phyloP scores from a whole-genome alignment of 2,888 invertebrate genomes.

The Scaeva pyrastri region DNA sequence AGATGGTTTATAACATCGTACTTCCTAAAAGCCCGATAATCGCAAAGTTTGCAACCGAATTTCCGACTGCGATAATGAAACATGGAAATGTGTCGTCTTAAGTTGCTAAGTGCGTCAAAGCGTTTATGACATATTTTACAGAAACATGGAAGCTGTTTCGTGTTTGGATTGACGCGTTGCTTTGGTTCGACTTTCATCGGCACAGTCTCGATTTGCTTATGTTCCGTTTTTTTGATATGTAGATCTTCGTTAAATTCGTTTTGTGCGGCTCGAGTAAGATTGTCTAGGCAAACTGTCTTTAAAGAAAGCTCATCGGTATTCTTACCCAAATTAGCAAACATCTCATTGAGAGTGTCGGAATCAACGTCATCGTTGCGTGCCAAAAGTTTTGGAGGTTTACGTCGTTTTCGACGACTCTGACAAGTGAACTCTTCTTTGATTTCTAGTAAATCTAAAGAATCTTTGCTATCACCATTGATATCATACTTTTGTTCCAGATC shows the following conservation, averaged over 20 bases:
- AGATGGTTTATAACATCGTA: conserved; percentile 88
- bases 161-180: conserved; percentile 54
- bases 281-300: conserved; percentile 81
- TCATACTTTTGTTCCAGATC: conserved; percentile 72
- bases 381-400: conserved; percentile 70
- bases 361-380: conserved; percentile 73
- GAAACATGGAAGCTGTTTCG: conserved; percentile 80
- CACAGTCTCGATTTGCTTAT: conserved; percentile 18
- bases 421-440: conserved; percentile 72
- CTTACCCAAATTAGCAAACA: conserved; percentile 81
- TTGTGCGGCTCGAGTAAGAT: conserved; percentile 78
- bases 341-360: conserved; percentile 78
- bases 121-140: conserved; percentile 83
- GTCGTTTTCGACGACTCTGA: conserved; percentile 65
- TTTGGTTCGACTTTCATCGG: conserved; percentile 45
- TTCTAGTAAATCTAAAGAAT: conserved; percentile 77
- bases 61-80: conserved; percentile 85
- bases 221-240: conserved; percentile 55
- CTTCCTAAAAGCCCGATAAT: conserved; percentile 88
- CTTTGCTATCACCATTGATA: conserved; percentile 69
- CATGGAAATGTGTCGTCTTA: conserved; percentile 84
- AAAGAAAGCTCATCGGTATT: conserved; percentile 79
- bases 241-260: conserved; percentile 39
- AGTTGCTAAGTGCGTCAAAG: conserved; percentile 82
- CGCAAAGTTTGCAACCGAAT: conserved; percentile 90